Conservation (phyloP, 2,797 vertebrate species). For the Anas capensis region DNA sequence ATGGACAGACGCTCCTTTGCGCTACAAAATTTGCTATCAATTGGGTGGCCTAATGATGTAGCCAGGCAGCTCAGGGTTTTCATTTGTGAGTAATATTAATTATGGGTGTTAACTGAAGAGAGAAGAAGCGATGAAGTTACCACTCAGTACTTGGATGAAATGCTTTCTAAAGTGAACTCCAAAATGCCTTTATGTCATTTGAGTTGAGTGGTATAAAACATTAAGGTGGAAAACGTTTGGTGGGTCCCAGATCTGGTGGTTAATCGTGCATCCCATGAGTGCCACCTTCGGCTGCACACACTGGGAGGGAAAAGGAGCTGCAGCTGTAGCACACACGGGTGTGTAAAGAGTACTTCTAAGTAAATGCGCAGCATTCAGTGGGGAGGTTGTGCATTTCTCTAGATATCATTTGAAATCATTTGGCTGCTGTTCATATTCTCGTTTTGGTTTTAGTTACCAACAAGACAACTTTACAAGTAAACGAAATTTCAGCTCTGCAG, state of each 20-base stretch:
- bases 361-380: too few species aligned
- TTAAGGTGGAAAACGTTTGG: not conserved
- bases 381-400: not conserved
- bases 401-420: not conserved
- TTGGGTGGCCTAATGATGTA: slow-evolving; percentile 38
- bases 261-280: not conserved
- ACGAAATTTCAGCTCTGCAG: not conserved
- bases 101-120: slow-evolving; percentile 66
- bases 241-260: not conserved
- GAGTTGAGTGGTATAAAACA: not conserved
- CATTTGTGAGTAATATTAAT: slow-evolving; percentile 52
- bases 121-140: slow-evolving; percentile 37
- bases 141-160: slow-evolving; percentile 17
- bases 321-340: too few species aligned
- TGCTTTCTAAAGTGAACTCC: not conserved
- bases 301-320: not conserved
- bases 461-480: not conserved
- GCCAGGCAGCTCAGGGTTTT: slow-evolving; percentile 23
- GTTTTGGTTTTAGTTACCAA: not conserved
- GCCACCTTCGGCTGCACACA: not conserved
- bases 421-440: not conserved
- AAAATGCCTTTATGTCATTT: not conserved
- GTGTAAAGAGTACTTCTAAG: not conserved
- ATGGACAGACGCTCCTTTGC: not conserved
- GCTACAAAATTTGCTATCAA: slow-evolving; percentile 23